Conservation (phyloP, 2,797 vertebrate species). For the Periparus ater region DNA sequence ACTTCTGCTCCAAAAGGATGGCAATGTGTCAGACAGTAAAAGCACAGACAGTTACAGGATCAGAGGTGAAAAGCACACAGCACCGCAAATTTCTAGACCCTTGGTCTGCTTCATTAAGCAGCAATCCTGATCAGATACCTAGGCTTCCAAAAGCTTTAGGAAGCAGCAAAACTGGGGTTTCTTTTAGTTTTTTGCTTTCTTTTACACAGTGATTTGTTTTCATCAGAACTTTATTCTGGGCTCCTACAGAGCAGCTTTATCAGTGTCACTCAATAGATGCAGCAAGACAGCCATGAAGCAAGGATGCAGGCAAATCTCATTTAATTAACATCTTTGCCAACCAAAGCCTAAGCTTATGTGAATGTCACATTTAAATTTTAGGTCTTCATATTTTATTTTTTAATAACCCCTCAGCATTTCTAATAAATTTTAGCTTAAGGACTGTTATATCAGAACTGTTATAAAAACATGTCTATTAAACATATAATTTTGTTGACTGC, state of each 20-base stretch:
- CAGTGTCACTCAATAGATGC: neutral
- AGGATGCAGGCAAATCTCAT: neutral
- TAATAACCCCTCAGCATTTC: neutral
- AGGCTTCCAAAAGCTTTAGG: neutral
- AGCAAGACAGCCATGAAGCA: slow-evolving; percentile 25
- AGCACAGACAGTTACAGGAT: neutral
- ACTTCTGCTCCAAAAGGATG: neutral
- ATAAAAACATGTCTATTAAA: neutral
- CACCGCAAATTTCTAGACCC: neutral
- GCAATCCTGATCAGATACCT: neutral
- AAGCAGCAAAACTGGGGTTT: neutral
- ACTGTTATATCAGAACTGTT: neutral
- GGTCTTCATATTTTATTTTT: neutral
- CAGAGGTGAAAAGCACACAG: neutral
- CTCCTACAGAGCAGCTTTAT: neutral
- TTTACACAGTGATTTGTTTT: neutral
- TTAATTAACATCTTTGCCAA: slow-evolving; percentile 11
- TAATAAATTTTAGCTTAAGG: neutral
- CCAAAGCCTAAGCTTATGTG: neutral
- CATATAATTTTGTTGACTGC: neutral
- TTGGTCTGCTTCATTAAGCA: neutral
- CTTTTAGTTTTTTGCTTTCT: neutral
- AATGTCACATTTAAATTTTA: neutral
- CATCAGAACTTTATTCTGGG: neutral
- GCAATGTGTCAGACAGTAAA: neutral